Percentiles rank a stretch among this genome's conserved stretches.
Conservation (phyloP, 2,888 invertebrate species). For the Aradus depressus region DNA sequence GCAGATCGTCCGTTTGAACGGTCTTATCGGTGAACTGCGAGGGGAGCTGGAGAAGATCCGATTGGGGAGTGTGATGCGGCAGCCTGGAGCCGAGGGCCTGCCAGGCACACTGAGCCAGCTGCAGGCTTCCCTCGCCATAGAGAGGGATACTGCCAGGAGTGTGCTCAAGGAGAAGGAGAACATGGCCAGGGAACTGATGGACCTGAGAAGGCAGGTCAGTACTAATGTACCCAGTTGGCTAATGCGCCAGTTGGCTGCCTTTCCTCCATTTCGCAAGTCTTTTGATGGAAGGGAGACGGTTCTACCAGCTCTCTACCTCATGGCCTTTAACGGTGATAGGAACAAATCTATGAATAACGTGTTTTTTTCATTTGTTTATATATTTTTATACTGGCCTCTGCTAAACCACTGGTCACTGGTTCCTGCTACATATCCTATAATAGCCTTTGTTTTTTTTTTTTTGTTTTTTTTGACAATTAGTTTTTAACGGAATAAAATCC, state of each 20-base stretch:
- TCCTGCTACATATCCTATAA: no score
- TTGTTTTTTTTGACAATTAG: no score
- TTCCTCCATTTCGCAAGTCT: no score
- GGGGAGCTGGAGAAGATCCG: slow-evolving; percentile 25
- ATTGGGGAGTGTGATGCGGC: slow-evolving; percentile 23
- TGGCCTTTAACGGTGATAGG: no score
- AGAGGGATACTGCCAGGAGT: slow-evolving; percentile 40
- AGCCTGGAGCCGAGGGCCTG: slow-evolving; percentile 21
- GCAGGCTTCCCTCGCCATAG: slow-evolving; percentile 33
- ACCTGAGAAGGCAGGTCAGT: slow-evolving; percentile 54
- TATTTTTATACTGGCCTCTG: no score
- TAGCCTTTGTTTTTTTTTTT: no score
- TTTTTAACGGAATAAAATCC: no score
- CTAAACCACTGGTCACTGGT: no score
- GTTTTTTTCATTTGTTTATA: no score
- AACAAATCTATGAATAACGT: no score
- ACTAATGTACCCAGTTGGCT: background rate
- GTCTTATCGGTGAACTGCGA: slow-evolving; percentile 23
- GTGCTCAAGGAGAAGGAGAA: slow-evolving; percentile 44
- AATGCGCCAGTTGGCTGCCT: background rate
- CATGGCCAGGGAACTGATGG: slow-evolving; percentile 55
- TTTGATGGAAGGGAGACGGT: no score
- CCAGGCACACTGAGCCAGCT: slow-evolving; percentile 28
- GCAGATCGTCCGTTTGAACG: slow-evolving; percentile 26
- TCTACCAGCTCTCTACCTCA: no score